Conservation (phyloP, 2,113 vertebrate species). For the Junco hyemalis region DNA sequence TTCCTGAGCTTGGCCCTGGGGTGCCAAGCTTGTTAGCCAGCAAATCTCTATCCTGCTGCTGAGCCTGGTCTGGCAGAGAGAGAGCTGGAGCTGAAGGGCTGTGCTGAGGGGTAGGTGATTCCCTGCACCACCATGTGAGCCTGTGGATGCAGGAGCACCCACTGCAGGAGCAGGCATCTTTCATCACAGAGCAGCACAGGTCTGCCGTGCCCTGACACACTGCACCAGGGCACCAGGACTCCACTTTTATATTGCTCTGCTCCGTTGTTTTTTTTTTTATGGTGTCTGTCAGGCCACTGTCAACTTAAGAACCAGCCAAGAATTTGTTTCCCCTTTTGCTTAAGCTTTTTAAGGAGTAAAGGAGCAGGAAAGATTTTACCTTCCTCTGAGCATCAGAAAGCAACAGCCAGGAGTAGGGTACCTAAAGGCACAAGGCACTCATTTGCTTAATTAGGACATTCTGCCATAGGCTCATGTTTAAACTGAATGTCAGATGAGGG, state of each 20-base stretch:
- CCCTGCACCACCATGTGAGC: accelerated
- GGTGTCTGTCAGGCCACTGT: neutral
- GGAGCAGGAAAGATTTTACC: neutral
- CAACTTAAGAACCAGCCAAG: neutral
- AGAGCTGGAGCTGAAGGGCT: neutral
- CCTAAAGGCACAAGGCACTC: neutral
- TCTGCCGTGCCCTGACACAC: accelerated
- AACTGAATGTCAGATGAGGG: neutral
- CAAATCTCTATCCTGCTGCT: neutral
- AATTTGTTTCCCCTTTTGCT: neutral
- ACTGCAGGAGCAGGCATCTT: accelerated
- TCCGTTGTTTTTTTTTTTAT: neutral
- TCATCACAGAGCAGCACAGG: accelerated
- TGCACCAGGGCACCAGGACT: neutral
- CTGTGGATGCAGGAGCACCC: accelerated
- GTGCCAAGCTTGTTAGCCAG: neutral
- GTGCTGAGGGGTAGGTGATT: neutral
- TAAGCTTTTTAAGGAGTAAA: neutral
- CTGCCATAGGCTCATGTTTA: neutral
- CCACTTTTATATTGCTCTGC: neutral
- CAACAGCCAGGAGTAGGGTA: neutral
- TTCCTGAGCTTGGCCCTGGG: neutral
- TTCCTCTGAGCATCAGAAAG: neutral
- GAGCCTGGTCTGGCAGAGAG: neutral
- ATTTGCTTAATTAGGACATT: neutral